Base-by-base conservation (phyloP, 2,113 vertebrate genomes). In the Entomyzon cyanotis region DNA sequence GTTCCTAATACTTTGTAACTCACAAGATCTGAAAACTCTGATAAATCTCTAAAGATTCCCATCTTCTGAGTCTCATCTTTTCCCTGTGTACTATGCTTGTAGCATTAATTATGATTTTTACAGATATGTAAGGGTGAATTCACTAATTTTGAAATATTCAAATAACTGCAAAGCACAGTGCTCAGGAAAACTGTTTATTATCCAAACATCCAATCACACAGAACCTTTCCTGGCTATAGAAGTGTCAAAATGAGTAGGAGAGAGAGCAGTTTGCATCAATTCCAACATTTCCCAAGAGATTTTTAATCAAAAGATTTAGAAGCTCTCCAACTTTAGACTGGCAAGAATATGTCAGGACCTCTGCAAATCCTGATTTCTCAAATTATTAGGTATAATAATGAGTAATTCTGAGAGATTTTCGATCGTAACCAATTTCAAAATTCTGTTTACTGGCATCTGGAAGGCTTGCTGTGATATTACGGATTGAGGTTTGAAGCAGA, bases 11-110 rank as follows among this genome's bases (percentile, higher is more conserved):
- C 71, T 87, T 90, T 93, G 33, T 62, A 90, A 78, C 47, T 80
- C 77, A 75, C 46, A 65, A 84, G 75, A 89, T 92, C 79, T 89
- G 77, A 50, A 71, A 89, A 33, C 46, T 90, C 25, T 82, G 76
- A 90, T 92, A 95, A 94, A 70, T 78, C 69, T 87, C 64, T 82
- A 23, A 87, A 95, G 85, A 91, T 47, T 81, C 46, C 33, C 25
- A 82, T 69, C 56, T 83, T 88, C 71, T 28, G n/a, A 68, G 49
- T 37, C 46, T 96, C 69, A 46, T 90, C 27, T 53, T 85, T 75
- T 70, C 67, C 44, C 84, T 83, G 35, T 46, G n/a, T 62, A 47
- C 62, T 59, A 3, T 46, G 81, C 75, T 77, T 74, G 37, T 46
- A 90, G 47, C 73, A 37, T 92, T 93, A 95, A 89, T 89, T 84